A percentile compares a stretch with the other conserved stretches of the same genome.
Evolutionary conservation across 2,113 vertebrate genomes (phyloP).

Genomic region (Entomyzon cyanotis): DNA sequence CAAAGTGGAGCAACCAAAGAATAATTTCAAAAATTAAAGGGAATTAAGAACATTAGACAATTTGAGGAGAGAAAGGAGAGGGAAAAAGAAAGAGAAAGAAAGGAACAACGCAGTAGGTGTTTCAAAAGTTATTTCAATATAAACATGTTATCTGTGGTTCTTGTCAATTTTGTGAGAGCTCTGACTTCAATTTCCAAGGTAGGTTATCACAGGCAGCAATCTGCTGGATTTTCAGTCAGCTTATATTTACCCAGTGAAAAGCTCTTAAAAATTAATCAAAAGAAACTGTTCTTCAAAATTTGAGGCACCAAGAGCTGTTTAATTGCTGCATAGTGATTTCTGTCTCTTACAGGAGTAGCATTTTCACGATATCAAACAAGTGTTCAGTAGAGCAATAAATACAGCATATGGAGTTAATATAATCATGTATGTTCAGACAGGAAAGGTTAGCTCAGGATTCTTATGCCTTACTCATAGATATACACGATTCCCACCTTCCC

Average conservation of each 20-base stretch:
- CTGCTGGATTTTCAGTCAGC: background rate
- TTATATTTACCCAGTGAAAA: conserved; percentile 7
- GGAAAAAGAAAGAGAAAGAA: background rate
- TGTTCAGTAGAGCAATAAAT: conserved; percentile 19
- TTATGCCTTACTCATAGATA: conserved; percentile 1
- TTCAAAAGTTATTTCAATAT: background rate
- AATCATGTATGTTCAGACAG: background rate
- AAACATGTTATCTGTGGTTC: background rate
- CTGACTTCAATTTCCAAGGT: background rate
- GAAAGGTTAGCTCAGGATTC: background rate
- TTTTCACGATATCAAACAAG: conserved; percentile 36
- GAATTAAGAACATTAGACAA: background rate
- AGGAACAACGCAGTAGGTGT: background rate
- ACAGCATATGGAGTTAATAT: conserved; percentile 1
- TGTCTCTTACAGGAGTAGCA: conserved; percentile 44
- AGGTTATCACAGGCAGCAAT: background rate
- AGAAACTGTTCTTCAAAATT: conserved; percentile 46
- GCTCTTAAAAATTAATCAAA: conserved; percentile 35
- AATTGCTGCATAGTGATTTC: conserved; percentile 64
- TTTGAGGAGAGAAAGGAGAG: background rate
- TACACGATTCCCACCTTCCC: conserved; percentile 5
- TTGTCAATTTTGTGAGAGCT: background rate
- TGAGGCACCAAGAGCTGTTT: conserved; percentile 67
- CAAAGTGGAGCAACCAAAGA: background rate
- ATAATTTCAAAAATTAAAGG: background rate